Evolutionary conservation across 2,113 vertebrate species (phyloP).

Genomic region (Baryphthengus martii): DNA sequence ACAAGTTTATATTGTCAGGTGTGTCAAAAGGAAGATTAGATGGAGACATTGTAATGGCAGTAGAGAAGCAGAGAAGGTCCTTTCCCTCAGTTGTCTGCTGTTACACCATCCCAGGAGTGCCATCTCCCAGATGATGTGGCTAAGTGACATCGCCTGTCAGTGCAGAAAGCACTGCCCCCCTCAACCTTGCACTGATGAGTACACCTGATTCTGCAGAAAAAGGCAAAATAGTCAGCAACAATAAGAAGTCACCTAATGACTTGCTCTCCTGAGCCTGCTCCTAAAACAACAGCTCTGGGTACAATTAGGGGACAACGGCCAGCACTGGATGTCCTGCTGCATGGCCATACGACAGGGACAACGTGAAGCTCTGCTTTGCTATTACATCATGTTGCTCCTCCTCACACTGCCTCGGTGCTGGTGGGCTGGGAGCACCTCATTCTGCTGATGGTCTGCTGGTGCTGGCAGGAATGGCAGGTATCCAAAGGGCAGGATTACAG

Average conservation of each 20-base stretch:
- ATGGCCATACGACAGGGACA: rapidly evolving
- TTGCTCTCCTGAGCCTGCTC: neutral
- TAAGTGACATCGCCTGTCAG: neutral
- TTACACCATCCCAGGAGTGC: neutral
- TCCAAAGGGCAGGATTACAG: too few species aligned
- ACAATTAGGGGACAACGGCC: rapidly evolving
- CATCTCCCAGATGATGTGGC: rapidly evolving
- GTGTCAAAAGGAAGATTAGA: neutral
- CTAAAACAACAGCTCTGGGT: neutral
- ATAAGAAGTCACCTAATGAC: neutral
- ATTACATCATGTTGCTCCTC: rapidly evolving
- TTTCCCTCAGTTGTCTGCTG: neutral
- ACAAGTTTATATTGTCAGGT: neutral
- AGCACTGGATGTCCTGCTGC: neutral
- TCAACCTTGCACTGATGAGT: neutral
- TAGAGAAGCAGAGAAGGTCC: neutral
- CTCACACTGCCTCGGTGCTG: neutral
- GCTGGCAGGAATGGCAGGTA: neutral
- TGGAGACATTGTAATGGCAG: neutral
- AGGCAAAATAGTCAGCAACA: neutral
- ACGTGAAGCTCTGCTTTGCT: rapidly evolving
- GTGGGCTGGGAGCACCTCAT: neutral
- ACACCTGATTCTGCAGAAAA: neutral
- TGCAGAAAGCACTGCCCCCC: neutral
- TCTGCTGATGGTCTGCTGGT: neutral